A percentile compares a stretch with the other conserved stretches of the same genome.
Evolutionary conservation across 2,113 vertebrate species (phyloP).

Genomic region (Poeciliopsis retropinna): DNA sequence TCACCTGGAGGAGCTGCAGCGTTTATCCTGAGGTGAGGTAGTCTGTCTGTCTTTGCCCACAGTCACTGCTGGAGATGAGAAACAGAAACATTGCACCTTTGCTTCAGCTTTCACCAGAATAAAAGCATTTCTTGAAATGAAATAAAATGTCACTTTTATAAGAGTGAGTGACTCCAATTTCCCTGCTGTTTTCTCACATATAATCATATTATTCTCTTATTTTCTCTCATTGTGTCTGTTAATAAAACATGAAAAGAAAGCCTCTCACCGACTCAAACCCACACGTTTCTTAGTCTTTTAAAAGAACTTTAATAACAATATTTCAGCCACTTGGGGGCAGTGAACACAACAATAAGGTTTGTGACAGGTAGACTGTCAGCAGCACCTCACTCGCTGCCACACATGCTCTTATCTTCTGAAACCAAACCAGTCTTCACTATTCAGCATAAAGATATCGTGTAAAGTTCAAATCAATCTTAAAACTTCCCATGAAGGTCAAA

Average conservation of each 20-base stretch:
- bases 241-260: not conserved
- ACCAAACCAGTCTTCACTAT: not conserved
- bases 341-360: not conserved
- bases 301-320: not conserved
- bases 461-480: not conserved
- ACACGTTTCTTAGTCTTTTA: not conserved
- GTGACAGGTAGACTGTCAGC: not conserved
- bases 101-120: not conserved
- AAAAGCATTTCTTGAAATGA: not conserved
- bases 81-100: constrained; percentile 21
- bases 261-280: not conserved
- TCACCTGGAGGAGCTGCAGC: constrained; percentile 48
- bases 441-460: not conserved
- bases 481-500: not conserved
- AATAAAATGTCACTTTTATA: not conserved
- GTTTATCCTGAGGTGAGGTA: constrained; percentile 24
- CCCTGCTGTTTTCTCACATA: not conserved
- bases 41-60: constrained; percentile 3
- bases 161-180: not conserved
- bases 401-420: not conserved
- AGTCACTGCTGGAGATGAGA: not conserved
- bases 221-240: constrained; percentile 16
- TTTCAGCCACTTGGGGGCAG: constrained; percentile 8
- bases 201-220: not conserved
- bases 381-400: not conserved